Base-by-base conservation (phyloP, 1,140 invertebrate genomes). In the Ectropis grisescens region DNA sequence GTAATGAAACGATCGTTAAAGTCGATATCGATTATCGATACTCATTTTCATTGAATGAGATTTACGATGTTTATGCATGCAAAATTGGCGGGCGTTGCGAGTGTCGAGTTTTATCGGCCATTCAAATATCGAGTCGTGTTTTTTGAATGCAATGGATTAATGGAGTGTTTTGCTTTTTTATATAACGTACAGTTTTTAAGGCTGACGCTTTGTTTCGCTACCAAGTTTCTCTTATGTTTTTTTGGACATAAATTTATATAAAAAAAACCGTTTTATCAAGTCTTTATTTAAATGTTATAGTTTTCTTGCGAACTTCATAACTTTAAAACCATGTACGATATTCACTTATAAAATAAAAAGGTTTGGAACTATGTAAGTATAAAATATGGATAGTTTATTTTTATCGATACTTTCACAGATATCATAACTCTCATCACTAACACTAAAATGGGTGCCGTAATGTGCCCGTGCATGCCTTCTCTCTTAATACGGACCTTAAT, bases 401-500 rank as follows among this genome's bases (percentile, higher is more conserved):
- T 26, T 26, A n/a, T n/a, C 7, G 7, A 26, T 26, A 26, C 2
- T 26, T 26, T 26, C 25, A 26, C 25, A n/a, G 7, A 26, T 10
- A 26, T 22, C 9, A 22, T 19, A n/a, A 28, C 37, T 38, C 37
- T 25, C 58, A 54, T 48, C 62, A 31, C 58, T 70, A 62, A 24
- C 25, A 19, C 37, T 49, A 50, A 72, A 70, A 65, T 53, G 56
- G 61, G 50, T 52, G 45, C 48, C 29, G 57, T 53, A 69, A 55
- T 62, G 57, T 58, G 50, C 48, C 35, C 32, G 36, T 64, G 58
- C 68, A 75, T 74, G 55, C 67, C 56, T 36, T 37, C 62, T 49
- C 55, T 59, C 58, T 65, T 68, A 72, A 76, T 79, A 64, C 58
- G 65, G 59, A 26, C 54, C 53, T 66, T 76, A 80, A 80, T 80